Conservation (phyloP, 2,797 vertebrate species). For the Synaphobranchus kaupii region DNA sequence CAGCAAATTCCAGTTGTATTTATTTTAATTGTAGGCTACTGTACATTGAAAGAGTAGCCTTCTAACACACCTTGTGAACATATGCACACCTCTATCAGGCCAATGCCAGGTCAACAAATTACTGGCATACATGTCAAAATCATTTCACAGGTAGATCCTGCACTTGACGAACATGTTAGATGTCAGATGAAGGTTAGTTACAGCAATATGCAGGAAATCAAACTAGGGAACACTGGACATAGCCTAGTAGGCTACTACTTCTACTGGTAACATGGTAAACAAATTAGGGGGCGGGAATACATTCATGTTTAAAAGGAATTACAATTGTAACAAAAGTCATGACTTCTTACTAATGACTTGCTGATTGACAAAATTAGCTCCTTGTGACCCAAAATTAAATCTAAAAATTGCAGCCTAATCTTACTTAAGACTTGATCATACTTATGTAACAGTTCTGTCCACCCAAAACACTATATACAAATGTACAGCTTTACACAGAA, state of each 20-base stretch:
- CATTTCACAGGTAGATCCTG: neutral
- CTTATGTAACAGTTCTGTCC: conserved; percentile 3
- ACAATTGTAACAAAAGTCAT: too few species aligned
- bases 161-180: neutral
- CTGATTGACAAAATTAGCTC: neutral
- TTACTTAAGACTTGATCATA: conserved; percentile 7
- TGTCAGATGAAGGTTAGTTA: neutral
- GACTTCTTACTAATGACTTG: neutral
- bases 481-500: conserved; percentile 7
- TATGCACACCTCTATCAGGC: too few species aligned
- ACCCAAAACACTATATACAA: conserved; percentile 7
- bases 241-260: neutral
- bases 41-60: neutral
- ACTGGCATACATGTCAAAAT: neutral
- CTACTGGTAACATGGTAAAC: neutral
- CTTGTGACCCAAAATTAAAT: neutral
- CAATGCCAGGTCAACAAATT: neutral
- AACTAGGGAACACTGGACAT: neutral
- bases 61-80: neutral
- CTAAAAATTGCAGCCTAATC: neutral
- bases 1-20: neutral
- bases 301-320: neutral
- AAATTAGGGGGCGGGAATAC: neutral
- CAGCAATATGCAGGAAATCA: neutral
- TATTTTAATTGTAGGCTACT: conserved; percentile 5